Evolutionary conservation across 2,888 invertebrate genomes (phyloP).

Genomic region (Strigamia transsilvanica): DNA sequence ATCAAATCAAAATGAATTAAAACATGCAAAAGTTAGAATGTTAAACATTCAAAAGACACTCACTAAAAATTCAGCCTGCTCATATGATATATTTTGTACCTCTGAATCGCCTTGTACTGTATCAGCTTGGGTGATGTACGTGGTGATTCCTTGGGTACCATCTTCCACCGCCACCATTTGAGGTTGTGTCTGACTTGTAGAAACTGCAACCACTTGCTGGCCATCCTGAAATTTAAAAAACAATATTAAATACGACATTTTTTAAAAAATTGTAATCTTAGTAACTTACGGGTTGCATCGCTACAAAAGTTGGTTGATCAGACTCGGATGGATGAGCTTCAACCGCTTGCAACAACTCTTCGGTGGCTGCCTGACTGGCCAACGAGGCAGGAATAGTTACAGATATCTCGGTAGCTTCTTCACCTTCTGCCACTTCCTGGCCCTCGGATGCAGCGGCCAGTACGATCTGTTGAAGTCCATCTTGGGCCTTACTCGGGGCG

Average conservation of each 20-base stretch:
- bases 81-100: conserved; percentile 10
- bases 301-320: conserved; percentile 58
- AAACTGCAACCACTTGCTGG: conserved; percentile 55
- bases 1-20: background rate
- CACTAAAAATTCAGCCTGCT: background rate
- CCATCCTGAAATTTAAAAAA: conserved; percentile 53
- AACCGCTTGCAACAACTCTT: conserved; percentile 56
- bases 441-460: conserved; percentile 57
- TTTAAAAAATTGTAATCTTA: conserved; percentile 82
- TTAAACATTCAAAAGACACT: background rate
- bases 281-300: conserved; percentile 57
- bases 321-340: conserved; percentile 54
- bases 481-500: conserved; percentile 54
- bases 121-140: conserved; percentile 51
- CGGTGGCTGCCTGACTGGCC: conserved; percentile 56
- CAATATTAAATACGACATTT: conserved; percentile 65
- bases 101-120: conserved; percentile 7
- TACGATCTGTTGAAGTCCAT: conserved; percentile 57
- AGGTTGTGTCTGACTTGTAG: conserved; percentile 60
- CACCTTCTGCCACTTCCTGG: conserved; percentile 55
- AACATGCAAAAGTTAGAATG: background rate
- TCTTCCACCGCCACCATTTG: conserved; percentile 52
- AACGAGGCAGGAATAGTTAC: conserved; percentile 58
- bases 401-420: conserved; percentile 57
- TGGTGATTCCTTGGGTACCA: conserved; percentile 50